Evolutionary conservation across 2,113 vertebrate genomes (phyloP).

Genomic region (Tinamus guttatus): DNA sequence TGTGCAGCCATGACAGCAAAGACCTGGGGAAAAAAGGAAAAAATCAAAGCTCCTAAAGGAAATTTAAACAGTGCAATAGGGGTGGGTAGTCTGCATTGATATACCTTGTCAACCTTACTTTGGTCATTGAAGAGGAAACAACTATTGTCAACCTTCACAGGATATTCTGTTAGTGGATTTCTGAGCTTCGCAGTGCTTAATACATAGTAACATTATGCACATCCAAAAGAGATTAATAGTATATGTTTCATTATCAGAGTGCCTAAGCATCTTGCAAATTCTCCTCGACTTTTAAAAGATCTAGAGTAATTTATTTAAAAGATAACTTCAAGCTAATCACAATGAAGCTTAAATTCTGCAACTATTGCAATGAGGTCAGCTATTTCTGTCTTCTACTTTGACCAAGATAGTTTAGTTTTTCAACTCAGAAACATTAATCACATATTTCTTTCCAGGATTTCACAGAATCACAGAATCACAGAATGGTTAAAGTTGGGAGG

Average conservation of each 20-base stretch:
- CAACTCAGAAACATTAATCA: not conserved
- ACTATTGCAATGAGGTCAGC: rapidly evolving
- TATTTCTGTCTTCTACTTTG: not conserved
- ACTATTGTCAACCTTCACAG: not conserved
- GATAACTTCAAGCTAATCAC: not conserved
- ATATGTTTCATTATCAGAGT: not conserved
- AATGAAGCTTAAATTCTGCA: not conserved
- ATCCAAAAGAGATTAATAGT: not conserved
- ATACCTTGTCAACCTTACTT: rapidly evolving
- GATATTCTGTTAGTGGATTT: not conserved
- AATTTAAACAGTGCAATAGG: not conserved
- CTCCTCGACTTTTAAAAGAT: not conserved
- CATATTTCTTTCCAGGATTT: not conserved
- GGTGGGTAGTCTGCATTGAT: not conserved
- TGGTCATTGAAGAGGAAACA: not conserved
- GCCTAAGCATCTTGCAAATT: not conserved
- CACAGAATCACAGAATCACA: too few species aligned
- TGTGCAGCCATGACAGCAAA: rapidly evolving
- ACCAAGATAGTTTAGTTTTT: not conserved
- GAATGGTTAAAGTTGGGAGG: too few species aligned
- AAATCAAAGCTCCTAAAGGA: not conserved
- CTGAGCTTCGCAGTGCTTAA: not conserved
- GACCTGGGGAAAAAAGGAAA: not conserved
- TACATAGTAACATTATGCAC: rapidly evolving
- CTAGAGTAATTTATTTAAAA: not conserved